Evolutionary conservation across 53 echinoderm and acorn worm genomes (phyloP).

Genomic region (Actinopyga echinites): DNA sequence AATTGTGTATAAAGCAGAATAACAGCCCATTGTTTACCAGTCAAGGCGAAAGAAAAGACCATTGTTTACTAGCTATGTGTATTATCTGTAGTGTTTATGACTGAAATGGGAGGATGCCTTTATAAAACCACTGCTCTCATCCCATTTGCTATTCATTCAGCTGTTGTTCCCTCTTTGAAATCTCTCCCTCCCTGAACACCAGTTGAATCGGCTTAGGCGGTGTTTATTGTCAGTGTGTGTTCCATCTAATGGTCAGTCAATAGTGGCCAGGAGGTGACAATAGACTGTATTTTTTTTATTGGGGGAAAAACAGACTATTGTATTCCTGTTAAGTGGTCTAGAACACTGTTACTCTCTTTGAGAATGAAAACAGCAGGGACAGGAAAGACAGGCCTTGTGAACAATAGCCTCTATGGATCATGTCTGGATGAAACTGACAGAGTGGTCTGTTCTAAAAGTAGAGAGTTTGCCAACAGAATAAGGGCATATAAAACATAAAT

Average conservation of each 20-base stretch:
- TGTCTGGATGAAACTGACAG: too few species aligned
- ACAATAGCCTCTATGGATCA: too few species aligned
- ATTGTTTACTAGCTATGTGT: conserved; percentile 3
- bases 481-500: too few species aligned
- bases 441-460: too few species aligned
- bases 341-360: conserved; percentile 20
- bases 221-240: conserved; percentile 31
- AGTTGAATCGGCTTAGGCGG: conserved; percentile 7
- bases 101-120: too few species aligned
- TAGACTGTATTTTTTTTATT: not conserved
- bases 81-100: conserved; percentile 21
- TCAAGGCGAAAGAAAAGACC: not conserved
- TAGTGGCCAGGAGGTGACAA: not conserved
- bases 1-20: too few species aligned
- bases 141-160: conserved; percentile 6
- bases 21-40: too few species aligned
- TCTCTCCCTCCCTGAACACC: not conserved
- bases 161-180: not conserved
- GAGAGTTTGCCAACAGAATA: too few species aligned
- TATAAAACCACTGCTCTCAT: too few species aligned
- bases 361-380: not conserved
- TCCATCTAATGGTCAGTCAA: conserved; percentile 24
- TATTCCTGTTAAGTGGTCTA: conserved; percentile 34
- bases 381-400: not conserved
- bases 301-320: conserved; percentile 7